phyloP scores from a whole-genome alignment of 2,797 vertebrate genomes.

The Acrossocheilus fasciatus region DNA sequence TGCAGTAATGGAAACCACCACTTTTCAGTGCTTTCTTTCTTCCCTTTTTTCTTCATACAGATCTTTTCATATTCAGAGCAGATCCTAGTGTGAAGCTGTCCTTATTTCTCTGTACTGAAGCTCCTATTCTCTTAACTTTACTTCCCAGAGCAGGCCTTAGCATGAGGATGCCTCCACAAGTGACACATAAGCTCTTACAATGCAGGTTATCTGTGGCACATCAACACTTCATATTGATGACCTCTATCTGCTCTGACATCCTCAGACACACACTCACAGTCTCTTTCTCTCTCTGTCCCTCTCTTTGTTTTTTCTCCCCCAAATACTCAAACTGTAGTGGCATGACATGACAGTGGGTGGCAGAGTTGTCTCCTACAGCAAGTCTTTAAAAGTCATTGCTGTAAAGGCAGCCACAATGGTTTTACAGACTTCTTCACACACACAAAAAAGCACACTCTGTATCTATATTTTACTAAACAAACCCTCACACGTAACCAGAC shows the following conservation, averaged over 20 bases:
- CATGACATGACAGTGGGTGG: constrained; percentile 25
- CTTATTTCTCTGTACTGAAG: background rate
- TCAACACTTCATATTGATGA: background rate
- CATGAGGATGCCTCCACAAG: constrained; percentile 11
- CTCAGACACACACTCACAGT: background rate
- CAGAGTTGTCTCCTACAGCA: constrained; percentile 30
- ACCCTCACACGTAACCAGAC: background rate
- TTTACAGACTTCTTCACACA: background rate
- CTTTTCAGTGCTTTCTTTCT: background rate
- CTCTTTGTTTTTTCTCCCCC: background rate
- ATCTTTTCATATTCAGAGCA: background rate
- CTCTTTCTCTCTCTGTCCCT: constrained; percentile 1
- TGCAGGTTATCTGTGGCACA: background rate
- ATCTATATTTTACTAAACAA: background rate
- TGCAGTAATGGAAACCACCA: background rate
- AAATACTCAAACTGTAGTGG: constrained; percentile 9
- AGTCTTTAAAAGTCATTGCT: constrained; percentile 12
- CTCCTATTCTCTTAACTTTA: background rate
- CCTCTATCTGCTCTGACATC: constrained; percentile 13
- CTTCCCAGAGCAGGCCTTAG: background rate
- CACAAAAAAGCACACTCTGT: background rate
- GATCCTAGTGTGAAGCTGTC: background rate
- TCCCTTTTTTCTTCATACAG: background rate
- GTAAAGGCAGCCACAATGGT: background rate
- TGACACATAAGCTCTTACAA: background rate